A percentile compares a stretch with the other conserved stretches of the same genome.
These are phyloP conservation scores for Balanococcus diminutus DNA, from an alignment of 2,888 invertebrate species.

Conservation along the genomic window DNA sequence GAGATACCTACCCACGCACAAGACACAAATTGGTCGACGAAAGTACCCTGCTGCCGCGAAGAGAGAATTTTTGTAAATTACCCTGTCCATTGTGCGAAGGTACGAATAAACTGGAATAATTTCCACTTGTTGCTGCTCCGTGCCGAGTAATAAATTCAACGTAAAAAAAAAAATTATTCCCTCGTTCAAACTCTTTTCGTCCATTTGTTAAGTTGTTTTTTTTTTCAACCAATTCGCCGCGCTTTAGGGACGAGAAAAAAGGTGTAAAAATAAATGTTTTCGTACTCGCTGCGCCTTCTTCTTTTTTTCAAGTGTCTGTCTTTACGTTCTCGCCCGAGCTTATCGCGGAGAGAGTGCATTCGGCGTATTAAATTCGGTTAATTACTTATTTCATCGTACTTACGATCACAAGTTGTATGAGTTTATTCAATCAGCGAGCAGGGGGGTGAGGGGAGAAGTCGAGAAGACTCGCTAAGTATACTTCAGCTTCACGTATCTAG, in stretches of 20 bases:
- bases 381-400: neutral
- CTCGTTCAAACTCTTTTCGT: constrained; percentile 5
- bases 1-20: neutral
- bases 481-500: neutral
- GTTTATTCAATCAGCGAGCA: neutral
- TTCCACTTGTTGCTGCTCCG: constrained; percentile 18
- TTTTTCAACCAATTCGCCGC: neutral
- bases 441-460: neutral
- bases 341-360: neutral
- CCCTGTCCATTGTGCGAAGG: neutral
- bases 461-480: neutral
- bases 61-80: constrained; percentile 21
- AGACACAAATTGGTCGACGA: neutral
- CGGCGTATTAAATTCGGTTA: neutral
- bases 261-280: neutral
- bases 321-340: neutral
- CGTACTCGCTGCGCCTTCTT: neutral
- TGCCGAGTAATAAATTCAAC: neutral
- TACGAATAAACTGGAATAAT: constrained; percentile 21
- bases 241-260: neutral
- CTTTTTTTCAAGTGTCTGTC: neutral
- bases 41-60: neutral
- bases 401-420: neutral
- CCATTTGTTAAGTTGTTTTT: constrained; percentile 12
- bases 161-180: constrained; percentile 3